phyloP scores from a whole-genome alignment of 2,113 vertebrate genomes.

The Ceyx melanurus region DNA sequence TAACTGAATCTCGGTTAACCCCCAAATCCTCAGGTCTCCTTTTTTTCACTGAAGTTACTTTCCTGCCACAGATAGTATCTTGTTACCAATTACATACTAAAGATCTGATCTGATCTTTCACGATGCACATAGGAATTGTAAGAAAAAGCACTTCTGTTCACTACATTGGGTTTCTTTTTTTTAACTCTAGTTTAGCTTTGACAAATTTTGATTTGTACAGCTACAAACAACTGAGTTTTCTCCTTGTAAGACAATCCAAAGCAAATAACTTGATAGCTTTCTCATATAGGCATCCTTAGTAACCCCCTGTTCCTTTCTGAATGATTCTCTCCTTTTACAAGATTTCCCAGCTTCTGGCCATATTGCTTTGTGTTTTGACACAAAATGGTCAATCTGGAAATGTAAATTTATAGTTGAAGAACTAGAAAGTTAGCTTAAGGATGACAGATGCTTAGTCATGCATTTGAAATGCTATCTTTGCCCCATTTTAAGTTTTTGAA shows the following conservation, averaged over 20 bases:
- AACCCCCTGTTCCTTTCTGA: background rate
- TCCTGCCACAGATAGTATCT: background rate
- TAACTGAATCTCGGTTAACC: background rate
- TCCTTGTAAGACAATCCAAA: background rate
- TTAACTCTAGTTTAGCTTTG: background rate
- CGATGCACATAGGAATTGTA: background rate
- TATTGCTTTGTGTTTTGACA: background rate
- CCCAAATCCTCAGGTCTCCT: background rate
- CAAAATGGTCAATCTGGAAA: background rate
- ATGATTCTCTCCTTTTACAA: background rate
- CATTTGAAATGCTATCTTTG: background rate
- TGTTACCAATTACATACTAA: background rate
- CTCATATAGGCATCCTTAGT: background rate
- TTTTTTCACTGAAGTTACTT: background rate
- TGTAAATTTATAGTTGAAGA: background rate
- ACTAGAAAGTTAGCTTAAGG: background rate
- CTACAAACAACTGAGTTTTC: background rate
- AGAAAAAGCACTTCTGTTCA: background rate
- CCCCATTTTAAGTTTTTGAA: background rate
- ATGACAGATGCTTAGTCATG: background rate
- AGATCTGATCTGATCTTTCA: background rate
- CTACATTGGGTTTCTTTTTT: background rate
- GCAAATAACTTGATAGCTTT: background rate
- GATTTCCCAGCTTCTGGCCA: background rate
- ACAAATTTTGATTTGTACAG: background rate